Evolutionary conservation across 2,113 vertebrate species (phyloP), one percentile per base, ranked within the genome.

Genomic region (Corydoras sp.): DNA sequence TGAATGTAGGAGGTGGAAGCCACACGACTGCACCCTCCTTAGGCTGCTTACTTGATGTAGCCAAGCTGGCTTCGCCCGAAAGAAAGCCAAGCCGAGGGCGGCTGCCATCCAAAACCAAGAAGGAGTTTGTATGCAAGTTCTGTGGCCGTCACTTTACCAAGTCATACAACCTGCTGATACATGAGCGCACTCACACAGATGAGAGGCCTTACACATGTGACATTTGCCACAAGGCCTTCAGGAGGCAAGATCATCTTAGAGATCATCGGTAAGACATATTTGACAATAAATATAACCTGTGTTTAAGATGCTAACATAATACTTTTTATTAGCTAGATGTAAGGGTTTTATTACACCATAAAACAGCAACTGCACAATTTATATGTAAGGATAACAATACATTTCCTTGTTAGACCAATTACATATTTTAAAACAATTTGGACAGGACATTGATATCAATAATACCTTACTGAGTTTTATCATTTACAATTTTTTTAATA

Each of bases 81-180:
- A 93, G 95, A 82, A 98, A 98, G 84, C 94, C 96, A 51, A 93
- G 91, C 0, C 86, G 95, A 3, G 97, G 97, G 60, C 91, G 97
- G 14, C 87, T 98, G 78, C 96, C 96, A 0, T 98, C 96, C 69
- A 99, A 98, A 88, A 98, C 96, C 81, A 99, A 98, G 89, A 99
- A 99, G 83, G 97, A 99, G 80, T 99, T 99, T 43, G 94, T 99
- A 71, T 99, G 97, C 88, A 99, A 98, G 85, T 99, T 99, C 85
- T 99, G 97, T 18, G 96, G 95, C 68, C 92, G 97, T 12, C 96
- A 98, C 85, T 99, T 99, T 84, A 99, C 97, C 51, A 99, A 99
- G 85, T 99, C 97, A 58, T 99, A 99, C 85, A 99, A 99, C 83
- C 93, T 99, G 74, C 86, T 99, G 79, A 99, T 99, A 79, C 97